These are phyloP conservation scores for Bovichtus diacanthus DNA, from an alignment of 2,797 vertebrate genomes.

Conservation along the genomic window DNA sequence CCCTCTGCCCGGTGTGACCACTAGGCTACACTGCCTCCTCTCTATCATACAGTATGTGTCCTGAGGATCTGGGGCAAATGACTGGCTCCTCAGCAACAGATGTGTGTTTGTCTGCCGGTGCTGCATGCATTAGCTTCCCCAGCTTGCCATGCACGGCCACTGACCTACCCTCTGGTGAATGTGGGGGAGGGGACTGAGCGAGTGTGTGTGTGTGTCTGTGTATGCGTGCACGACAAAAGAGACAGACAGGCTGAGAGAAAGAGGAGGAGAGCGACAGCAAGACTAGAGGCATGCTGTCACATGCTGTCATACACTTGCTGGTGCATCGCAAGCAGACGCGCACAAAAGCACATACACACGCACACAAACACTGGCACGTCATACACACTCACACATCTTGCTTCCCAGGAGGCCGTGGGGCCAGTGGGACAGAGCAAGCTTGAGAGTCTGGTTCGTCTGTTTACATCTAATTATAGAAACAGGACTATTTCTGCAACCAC, in stretches of 20 bases:
- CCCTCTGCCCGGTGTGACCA: constrained; percentile 75
- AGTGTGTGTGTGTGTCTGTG: constrained; percentile 34
- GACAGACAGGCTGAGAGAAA: constrained; percentile 35
- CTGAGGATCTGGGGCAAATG: constrained; percentile 72
- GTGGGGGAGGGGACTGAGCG: constrained; percentile 38
- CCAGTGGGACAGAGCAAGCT: constrained; percentile 79
- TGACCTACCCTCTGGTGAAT: constrained; percentile 71
- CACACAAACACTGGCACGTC: constrained; percentile 36
- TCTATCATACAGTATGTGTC: constrained; percentile 53
- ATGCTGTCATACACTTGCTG: constrained; percentile 74
- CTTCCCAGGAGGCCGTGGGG: constrained; percentile 77
- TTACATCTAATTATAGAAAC: constrained; percentile 86
- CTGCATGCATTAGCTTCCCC: constrained; percentile 66
- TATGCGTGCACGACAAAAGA: constrained; percentile 23
- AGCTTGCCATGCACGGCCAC: constrained; percentile 58
- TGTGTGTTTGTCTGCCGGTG: constrained; percentile 76
- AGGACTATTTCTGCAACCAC: constrained; percentile 79
- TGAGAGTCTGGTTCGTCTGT: constrained; percentile 78
- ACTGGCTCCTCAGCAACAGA: constrained; percentile 80
- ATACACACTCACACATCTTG: constrained; percentile 61
- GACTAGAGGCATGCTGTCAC: constrained; percentile 73
- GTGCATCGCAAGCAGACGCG: constrained; percentile 61
- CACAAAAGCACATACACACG: constrained; percentile 22
- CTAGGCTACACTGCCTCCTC: constrained; percentile 85
- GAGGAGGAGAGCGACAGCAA: constrained; percentile 44